Evolutionary conservation across 2,888 invertebrate species (phyloP).

Genomic region (Oxytorus armatus): DNA sequence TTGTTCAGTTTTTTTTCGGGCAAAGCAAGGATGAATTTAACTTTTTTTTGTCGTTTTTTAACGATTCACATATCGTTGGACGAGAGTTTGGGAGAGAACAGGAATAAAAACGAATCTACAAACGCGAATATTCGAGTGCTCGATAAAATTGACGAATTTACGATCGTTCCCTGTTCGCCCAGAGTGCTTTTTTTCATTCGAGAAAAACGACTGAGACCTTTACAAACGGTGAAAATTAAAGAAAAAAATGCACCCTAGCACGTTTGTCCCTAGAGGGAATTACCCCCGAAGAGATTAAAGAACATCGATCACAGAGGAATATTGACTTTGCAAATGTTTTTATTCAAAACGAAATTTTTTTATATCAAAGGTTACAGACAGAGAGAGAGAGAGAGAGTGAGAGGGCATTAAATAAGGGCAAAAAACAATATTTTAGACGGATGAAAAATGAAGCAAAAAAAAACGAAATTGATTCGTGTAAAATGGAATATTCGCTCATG

Average conservation of each 20-base stretch:
- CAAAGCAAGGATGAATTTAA: too few species aligned
- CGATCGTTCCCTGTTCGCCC: background rate
- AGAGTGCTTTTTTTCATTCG: conserved; percentile 10
- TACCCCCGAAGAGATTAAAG: conserved; percentile 22
- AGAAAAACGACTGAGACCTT: background rate
- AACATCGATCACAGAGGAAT: conserved; percentile 44
- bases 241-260: background rate
- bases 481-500: too few species aligned
- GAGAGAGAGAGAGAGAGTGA: background rate
- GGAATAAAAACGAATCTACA: background rate
- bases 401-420: too few species aligned
- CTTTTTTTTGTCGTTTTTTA: background rate
- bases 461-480: conserved; percentile 21
- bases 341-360: background rate
- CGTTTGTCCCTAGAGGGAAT: background rate
- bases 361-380: background rate
- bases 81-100: background rate
- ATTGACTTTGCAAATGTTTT: conserved; percentile 37
- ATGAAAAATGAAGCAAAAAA: background rate
- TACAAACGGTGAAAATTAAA: background rate
- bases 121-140: background rate
- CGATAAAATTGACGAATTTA: conserved; percentile 11
- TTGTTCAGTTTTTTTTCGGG: background rate
- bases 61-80: background rate
- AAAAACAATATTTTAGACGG: background rate